Evolutionary conservation across 2,888 invertebrate species (phyloP), one percentile per base, ranked within the genome.

Genomic region (Euzophera pinguis): DNA sequence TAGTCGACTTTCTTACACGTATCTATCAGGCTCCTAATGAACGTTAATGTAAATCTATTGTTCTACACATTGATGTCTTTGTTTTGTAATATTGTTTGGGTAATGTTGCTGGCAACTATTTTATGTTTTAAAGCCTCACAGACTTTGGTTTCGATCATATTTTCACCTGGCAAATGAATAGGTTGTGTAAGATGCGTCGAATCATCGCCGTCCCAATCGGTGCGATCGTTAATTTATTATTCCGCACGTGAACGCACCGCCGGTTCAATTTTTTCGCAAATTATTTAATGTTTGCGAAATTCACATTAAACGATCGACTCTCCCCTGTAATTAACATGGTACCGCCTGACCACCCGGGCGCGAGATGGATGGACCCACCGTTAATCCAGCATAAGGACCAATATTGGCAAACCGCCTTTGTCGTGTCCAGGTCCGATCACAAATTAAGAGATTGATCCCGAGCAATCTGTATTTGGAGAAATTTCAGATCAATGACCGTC

Each of bases 271-370:
- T 78, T 70, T 78, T 79, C 75, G 74, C 72, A 80, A 83, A 82
- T 78, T 81, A 80, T 81, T 84, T 79, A 80, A 86, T 84, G 83
- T 86, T 88, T 83, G 83, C 78, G 71, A 88, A 86, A 83, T 84
- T 85, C 74, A 73, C 74, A 79, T 82, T 84, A 87, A 85, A 86
- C 80, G 82, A 79, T 84, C 80, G 80, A 77, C 73, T 74, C 78
- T 80, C 65, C 79, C 78, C 79, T 84, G 83, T 87, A 89, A 90
- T 90, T 87, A 87, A 82, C 75, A 64, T 72, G 69, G 71, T 71
- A 73, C 81, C 81, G 81, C 64, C 73, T 78, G 87, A 84, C 86
- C 85, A 84, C 82, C 81, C 82, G 76, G 69, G 62, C 63, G 73
- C 66, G 71, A 78, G 80, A 82, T 80, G 76, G 85, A 84, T 84